These are phyloP conservation scores for Presbytis comata DNA, from an alignment of 2,797 vertebrate species.

Conservation along the genomic window DNA sequence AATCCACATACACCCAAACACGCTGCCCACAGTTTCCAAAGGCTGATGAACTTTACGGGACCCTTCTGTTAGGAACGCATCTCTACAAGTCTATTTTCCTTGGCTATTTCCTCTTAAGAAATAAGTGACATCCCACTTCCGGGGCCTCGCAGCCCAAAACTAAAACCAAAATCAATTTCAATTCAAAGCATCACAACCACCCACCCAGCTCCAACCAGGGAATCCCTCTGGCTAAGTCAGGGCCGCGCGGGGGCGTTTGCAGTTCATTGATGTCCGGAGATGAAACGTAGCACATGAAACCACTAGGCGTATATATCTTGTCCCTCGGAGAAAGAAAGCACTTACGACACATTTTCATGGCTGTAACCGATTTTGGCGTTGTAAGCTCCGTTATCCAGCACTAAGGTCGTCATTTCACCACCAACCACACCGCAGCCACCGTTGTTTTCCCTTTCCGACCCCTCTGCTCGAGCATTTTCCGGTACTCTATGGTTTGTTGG, in stretches of 20 bases:
- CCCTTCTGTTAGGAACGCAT: neutral
- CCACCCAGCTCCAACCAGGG: neutral
- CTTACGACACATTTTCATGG: slow-evolving; percentile 92
- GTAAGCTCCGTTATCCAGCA: slow-evolving; percentile 96
- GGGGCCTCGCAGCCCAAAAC: neutral
- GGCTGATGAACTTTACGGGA: neutral
- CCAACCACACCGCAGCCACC: fast-evolving
- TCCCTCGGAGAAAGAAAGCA: neutral
- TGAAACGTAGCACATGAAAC: neutral
- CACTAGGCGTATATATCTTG: fast-evolving
- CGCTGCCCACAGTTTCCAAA: neutral
- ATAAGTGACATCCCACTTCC: neutral
- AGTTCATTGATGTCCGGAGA: neutral
- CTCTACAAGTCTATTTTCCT: neutral
- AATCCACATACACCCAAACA: neutral
- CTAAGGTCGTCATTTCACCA: slow-evolving; percentile 90
- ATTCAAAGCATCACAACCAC: neutral
- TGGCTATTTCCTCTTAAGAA: slow-evolving; percentile 5
- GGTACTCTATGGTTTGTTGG: slow-evolving; percentile 55
- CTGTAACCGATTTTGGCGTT: slow-evolving; percentile 97
- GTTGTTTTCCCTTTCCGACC: neutral
- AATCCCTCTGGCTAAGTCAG: neutral
- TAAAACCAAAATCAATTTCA: neutral
- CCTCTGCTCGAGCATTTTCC: slow-evolving; percentile 65
- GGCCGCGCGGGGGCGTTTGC: too few species aligned